phyloP scores from a whole-genome alignment of 2,888 invertebrate species.

The Plebejus anna region DNA sequence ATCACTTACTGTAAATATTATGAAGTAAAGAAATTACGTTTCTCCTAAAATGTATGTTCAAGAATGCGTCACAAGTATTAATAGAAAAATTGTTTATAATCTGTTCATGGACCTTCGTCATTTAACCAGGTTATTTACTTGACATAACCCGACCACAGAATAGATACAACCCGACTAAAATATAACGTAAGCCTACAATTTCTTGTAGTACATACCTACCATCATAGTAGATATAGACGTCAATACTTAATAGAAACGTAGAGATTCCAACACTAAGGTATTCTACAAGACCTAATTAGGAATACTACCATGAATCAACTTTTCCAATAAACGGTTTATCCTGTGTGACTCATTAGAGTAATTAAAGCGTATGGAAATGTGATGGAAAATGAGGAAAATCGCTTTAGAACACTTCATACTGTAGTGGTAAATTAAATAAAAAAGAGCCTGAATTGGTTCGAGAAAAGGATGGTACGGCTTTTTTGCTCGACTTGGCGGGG shows the following conservation, averaged over 20 bases:
- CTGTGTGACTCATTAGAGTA: slow-evolving; percentile 4
- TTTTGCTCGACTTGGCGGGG: no score
- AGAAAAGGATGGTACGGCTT: no score
- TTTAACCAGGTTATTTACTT: no score
- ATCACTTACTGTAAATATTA: no score
- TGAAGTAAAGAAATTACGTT: no score
- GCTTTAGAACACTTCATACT: neutral
- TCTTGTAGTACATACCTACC: neutral
- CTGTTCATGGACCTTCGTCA: no score
- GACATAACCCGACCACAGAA: no score
- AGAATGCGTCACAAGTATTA: neutral
- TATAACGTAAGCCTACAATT: no score
- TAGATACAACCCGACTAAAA: no score
- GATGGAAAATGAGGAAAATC: slow-evolving; percentile 2
- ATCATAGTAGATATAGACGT: neutral
- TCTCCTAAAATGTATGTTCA: neutral
- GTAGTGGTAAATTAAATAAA: neutral
- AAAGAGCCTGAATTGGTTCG: no score
- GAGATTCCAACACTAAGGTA: neutral
- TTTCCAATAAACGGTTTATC: slow-evolving; percentile 22
- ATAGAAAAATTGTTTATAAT: no score
- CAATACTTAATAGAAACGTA: neutral
- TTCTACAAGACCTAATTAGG: neutral
- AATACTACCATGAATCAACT: slow-evolving; percentile 26
- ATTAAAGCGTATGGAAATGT: slow-evolving; percentile 2